Evolutionary conservation across 2,888 invertebrate genomes (phyloP).

Genomic region (Siphonodentalium dalli): DNA sequence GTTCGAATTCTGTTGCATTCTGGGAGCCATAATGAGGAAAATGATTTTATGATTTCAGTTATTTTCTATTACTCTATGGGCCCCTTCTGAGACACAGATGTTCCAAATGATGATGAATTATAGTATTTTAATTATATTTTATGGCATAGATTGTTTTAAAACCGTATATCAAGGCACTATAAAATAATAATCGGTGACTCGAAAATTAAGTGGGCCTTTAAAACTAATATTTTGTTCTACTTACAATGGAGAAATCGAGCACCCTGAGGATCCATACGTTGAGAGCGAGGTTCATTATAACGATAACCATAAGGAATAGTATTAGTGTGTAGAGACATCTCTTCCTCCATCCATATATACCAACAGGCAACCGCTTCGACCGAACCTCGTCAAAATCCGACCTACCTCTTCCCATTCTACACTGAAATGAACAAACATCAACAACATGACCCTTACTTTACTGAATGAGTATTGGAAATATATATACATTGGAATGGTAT

Average conservation of each 20-base stretch:
- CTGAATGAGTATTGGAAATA: too few relatives aligned
- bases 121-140: too few relatives aligned
- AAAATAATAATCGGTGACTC: not conserved
- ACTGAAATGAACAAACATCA: not conserved
- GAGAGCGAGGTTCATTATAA: slow-evolving; percentile 92
- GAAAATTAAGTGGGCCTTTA: not conserved
- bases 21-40: too few relatives aligned
- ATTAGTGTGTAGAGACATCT: slow-evolving; percentile 92
- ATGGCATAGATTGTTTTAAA: not conserved
- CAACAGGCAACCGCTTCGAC: slow-evolving; percentile 68
- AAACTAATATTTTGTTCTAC: slow-evolving; percentile 59
- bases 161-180: not conserved
- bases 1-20: too few relatives aligned
- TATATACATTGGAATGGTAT: too few relatives aligned
- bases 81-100: too few relatives aligned
- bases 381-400: slow-evolving; percentile 23
- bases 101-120: too few relatives aligned
- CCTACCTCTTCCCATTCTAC: not conserved
- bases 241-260: slow-evolving; percentile 94
- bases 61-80: too few relatives aligned
- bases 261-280: slow-evolving; percentile 97
- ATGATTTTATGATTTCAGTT: too few relatives aligned
- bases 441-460: too few relatives aligned
- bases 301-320: slow-evolving; percentile 80
- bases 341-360: slow-evolving; percentile 96